These are phyloP conservation scores for Cheilosia pagana DNA, from an alignment of 2,888 invertebrate genomes.

Conservation along the genomic window DNA sequence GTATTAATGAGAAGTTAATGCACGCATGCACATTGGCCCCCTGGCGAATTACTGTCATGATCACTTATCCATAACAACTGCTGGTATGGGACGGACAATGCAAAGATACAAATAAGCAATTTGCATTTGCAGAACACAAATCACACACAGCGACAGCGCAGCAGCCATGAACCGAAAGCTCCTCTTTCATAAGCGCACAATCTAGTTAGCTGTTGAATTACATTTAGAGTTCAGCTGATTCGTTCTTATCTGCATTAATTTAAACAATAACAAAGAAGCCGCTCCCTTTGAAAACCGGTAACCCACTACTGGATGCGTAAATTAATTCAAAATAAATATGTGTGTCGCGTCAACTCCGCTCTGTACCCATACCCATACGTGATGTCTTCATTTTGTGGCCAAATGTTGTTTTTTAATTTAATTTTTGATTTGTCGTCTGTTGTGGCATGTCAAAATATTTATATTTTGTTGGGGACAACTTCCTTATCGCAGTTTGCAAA, in stretches of 20 bases:
- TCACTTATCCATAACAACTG: no score
- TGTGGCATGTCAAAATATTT: background rate
- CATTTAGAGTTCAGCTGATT: background rate
- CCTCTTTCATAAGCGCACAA: background rate
- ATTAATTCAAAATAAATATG: background rate
- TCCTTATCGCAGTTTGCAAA: slow-evolving; percentile 9
- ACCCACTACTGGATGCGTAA: slow-evolving; percentile 13
- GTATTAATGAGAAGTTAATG: no score
- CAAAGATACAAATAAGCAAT: no score
- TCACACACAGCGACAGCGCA: no score
- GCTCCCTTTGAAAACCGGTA: slow-evolving; percentile 27
- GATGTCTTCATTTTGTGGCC: slow-evolving; percentile 6
- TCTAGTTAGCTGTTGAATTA: background rate
- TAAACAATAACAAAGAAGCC: slow-evolving; percentile 18
- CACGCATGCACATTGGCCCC: no score
- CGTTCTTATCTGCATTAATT: background rate
- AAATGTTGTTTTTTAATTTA: background rate
- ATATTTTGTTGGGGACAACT: slow-evolving; percentile 9
- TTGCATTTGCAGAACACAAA: no score
- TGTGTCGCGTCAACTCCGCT: slow-evolving; percentile 3
- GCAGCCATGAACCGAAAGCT: background rate
- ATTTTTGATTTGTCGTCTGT: background rate
- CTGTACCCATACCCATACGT: background rate
- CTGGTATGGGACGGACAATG: no score
- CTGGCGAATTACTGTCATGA: no score